Evolutionary conservation across 2,797 vertebrate species (phyloP).

Genomic region (Phalloptychus januarius): DNA sequence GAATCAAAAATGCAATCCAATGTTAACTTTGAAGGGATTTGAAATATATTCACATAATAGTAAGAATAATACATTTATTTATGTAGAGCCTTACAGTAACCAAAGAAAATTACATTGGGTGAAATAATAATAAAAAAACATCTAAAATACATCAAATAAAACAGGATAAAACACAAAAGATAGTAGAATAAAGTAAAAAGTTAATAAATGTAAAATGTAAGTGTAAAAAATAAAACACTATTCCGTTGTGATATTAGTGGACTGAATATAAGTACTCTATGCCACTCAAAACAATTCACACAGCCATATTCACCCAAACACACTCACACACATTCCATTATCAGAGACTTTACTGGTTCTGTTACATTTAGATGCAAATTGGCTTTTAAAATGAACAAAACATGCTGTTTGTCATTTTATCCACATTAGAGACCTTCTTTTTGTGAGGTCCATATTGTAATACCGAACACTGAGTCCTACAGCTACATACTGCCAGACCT

Average conservation of each 20-base stretch:
- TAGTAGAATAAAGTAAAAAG: background rate
- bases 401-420: background rate
- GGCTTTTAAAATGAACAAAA: background rate
- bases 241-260: background rate
- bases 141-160: too few relatives aligned
- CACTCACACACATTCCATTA: background rate
- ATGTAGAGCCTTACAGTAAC: too few relatives aligned
- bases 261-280: background rate
- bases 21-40: background rate
- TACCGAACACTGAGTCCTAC: background rate
- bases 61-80: too few relatives aligned
- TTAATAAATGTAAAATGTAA: background rate
- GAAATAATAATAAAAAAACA: too few relatives aligned
- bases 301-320: background rate
- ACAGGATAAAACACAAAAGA: background rate
- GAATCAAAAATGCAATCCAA: background rate
- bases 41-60: background rate
- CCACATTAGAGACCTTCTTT: background rate
- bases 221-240: background rate
- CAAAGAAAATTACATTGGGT: too few relatives aligned
- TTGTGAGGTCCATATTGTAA: background rate
- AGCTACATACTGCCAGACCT: background rate
- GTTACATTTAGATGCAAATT: background rate
- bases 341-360: background rate
- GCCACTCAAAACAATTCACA: background rate